Percentiles rank a stretch among this genome's conserved stretches.
Evolutionary conservation across 64 coral and sea anemone species (phyloP).

Genomic region (Trachythela sp.): DNA sequence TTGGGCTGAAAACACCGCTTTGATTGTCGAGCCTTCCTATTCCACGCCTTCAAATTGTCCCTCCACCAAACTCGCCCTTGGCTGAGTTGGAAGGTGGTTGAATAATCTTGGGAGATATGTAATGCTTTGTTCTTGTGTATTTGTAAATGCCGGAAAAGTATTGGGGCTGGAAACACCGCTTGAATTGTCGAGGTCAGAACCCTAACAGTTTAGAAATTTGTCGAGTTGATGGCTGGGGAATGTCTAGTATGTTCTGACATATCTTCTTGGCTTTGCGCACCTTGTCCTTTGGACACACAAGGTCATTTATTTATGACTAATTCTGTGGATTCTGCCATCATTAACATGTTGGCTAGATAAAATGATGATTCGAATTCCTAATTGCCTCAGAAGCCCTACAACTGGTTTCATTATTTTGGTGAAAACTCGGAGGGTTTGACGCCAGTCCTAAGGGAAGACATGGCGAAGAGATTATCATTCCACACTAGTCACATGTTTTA

Average conservation of each 20-base stretch:
- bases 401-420: too few species aligned
- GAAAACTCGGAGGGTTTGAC: too few species aligned
- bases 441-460: too few species aligned
- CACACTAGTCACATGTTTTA: too few species aligned
- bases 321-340: too few species aligned
- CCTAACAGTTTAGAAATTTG: not conserved
- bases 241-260: not conserved
- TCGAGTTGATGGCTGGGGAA: not conserved
- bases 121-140: not conserved
- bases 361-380: too few species aligned
- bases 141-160: not conserved
- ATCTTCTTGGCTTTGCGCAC: not conserved
- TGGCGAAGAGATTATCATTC: too few species aligned
- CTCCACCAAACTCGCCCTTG: not conserved
- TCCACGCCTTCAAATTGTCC: not conserved
- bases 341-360: too few species aligned
- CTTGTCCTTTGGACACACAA: conserved; percentile 5
- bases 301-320: too few species aligned
- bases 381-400: too few species aligned
- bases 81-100: not conserved
- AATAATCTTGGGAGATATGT: not conserved
- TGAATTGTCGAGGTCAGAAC: not conserved
- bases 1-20: not conserved
- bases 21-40: not conserved
- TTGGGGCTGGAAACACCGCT: not conserved